Conservation (phyloP, 2,888 invertebrate species). For the Leistus spinibarbis region DNA sequence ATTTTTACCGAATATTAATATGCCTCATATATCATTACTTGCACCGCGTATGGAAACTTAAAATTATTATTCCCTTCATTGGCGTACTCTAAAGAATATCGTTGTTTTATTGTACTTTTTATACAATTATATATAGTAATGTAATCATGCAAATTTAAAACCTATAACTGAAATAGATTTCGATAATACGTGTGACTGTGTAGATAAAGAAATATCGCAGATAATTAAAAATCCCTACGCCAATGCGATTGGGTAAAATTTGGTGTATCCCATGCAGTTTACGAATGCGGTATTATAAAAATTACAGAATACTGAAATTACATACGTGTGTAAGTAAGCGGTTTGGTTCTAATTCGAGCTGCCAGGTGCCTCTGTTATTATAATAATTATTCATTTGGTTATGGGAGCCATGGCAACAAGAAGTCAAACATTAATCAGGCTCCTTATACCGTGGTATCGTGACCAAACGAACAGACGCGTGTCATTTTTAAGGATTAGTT, state of each 20-base stretch:
- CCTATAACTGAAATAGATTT: too few relatives aligned
- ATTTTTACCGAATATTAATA: conserved; percentile 27
- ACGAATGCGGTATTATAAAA: conserved; percentile 26
- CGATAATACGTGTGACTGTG: too few relatives aligned
- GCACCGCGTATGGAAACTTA: too few relatives aligned
- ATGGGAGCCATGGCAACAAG: background rate
- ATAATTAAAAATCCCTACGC: background rate
- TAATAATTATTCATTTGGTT: conserved; percentile 7
- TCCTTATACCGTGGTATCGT: background rate
- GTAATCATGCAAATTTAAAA: too few relatives aligned
- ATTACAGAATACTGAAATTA: conserved; percentile 33
- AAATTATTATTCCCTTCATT: too few relatives aligned
- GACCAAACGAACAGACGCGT: background rate
- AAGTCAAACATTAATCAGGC: conserved; percentile 1
- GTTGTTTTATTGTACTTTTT: too few relatives aligned
- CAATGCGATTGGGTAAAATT: conserved; percentile 21
- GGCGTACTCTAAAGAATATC: too few relatives aligned
- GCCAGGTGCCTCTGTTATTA: conserved; percentile 5
- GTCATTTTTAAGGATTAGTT: background rate
- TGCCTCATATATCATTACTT: conserved; percentile 25
- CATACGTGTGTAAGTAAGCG: conserved; percentile 10
- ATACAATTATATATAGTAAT: too few relatives aligned
- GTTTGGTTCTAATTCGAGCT: background rate
- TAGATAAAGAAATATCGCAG: too few relatives aligned
- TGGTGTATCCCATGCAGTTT: conserved; percentile 22